Evolutionary conservation across 2,888 invertebrate species (phyloP).

Genomic region (Lithophane socia): DNA sequence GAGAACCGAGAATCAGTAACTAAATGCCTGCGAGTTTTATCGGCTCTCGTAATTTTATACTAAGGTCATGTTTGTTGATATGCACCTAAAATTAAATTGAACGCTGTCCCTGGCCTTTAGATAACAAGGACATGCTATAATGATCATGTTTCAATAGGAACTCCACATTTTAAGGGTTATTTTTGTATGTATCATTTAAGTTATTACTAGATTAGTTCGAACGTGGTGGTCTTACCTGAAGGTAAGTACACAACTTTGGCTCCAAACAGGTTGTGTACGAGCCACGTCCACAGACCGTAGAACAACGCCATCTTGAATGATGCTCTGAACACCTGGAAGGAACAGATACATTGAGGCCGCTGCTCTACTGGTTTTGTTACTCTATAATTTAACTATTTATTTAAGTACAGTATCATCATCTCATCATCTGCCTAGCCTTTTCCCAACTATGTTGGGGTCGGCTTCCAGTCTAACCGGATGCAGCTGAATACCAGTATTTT

Average conservation of each 20-base stretch:
- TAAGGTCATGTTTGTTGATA: constrained; percentile 62
- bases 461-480: too few relatives aligned
- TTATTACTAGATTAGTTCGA: not conserved
- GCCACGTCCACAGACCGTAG: constrained; percentile 99
- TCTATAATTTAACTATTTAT: not conserved
- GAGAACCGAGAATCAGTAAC: constrained; percentile 4
- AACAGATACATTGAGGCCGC: not conserved
- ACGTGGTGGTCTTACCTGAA: constrained; percentile 91
- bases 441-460: too few relatives aligned
- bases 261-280: constrained; percentile 98
- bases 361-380: not conserved
- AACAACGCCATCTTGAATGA: constrained; percentile 99
- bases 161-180: not conserved
- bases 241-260: constrained; percentile 98
- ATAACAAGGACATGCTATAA: constrained; percentile 45
- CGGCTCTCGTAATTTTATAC: constrained; percentile 52
- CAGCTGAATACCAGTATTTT: too few relatives aligned
- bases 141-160: constrained; percentile 20
- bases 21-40: constrained; percentile 36
- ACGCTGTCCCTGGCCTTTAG: constrained; percentile 45
- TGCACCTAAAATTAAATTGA: constrained; percentile 41
- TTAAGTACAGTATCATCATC: too few relatives aligned
- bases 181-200: not conserved
- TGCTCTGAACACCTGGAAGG: constrained; percentile 95
- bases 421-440: too few relatives aligned